These are phyloP conservation scores for Takifugu bimaculatus DNA, from an alignment of 2,113 vertebrate species.

Conservation along the genomic window DNA sequence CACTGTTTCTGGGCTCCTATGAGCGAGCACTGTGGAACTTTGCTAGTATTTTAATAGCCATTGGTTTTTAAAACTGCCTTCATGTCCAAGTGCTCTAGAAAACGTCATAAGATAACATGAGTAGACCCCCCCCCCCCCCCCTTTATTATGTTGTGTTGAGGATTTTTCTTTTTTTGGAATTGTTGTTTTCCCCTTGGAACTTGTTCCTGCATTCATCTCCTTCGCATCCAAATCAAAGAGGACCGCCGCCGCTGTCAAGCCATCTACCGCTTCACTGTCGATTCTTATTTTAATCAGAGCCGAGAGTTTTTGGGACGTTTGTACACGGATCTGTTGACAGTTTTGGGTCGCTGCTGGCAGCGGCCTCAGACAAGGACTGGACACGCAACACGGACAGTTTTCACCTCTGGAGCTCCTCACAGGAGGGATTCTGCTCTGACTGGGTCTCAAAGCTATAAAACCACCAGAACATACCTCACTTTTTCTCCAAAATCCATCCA, in stretches of 20 bases:
- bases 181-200: constrained; percentile 2
- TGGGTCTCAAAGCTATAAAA: constrained; percentile 45
- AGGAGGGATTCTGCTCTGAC: constrained; percentile 21
- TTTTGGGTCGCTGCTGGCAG: constrained; percentile 75
- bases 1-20: constrained; percentile 64
- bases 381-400: constrained; percentile 23
- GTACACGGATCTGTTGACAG: constrained; percentile 31
- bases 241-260: constrained; percentile 3
- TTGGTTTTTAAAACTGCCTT: constrained; percentile 65
- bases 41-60: constrained; percentile 53
- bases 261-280: constrained; percentile 22
- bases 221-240: constrained; percentile 18
- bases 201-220: constrained; percentile 16
- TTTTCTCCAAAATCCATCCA: constrained; percentile 56
- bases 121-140: constrained; percentile 14
- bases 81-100: constrained; percentile 68
- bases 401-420: constrained; percentile 13
- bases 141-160: constrained; percentile 30
- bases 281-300: constrained; percentile 21
- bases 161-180: constrained; percentile 29
- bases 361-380: constrained; percentile 47
- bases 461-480: constrained; percentile 66
- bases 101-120: constrained; percentile 29
- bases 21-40: constrained; percentile 70
- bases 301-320: constrained; percentile 28